Percentiles rank a stretch among this genome's conserved stretches.
Evolutionary conservation across 2,113 vertebrate species (phyloP).

Genomic region (Pituophis catenifer): DNA sequence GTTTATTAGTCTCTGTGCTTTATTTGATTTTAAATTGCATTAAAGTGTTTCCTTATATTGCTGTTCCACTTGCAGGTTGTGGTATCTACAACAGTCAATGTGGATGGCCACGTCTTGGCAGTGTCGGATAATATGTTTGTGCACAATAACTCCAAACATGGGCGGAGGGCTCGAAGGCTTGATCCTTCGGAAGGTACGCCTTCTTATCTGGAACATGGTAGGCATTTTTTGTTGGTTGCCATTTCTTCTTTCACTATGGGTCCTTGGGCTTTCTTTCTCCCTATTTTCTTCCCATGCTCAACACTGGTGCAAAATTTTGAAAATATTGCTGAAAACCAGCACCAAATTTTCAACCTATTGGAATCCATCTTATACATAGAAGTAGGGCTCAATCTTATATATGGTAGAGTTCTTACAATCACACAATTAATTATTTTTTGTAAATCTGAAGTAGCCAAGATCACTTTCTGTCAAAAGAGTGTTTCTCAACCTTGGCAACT

Average conservation of each 20-base stretch:
- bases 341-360: conserved; percentile 1
- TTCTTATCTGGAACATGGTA: conserved; percentile 92
- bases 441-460: not conserved
- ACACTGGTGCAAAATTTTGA: not conserved
- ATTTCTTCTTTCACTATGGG: conserved; percentile 70
- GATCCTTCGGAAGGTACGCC: conserved; percentile 94
- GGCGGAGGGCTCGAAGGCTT: conserved; percentile 86
- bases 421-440: not conserved
- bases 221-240: conserved; percentile 80
- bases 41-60: conserved; percentile 60
- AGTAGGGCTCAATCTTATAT: not conserved
- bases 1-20: conserved; percentile 67
- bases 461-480: not conserved
- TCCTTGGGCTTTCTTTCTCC: conserved; percentile 54
- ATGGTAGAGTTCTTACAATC: not conserved
- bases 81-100: conserved; percentile 94
- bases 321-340: conserved; percentile 2
- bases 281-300: conserved; percentile 38
- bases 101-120: conserved; percentile 94
- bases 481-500: not conserved
- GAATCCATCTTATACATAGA: not conserved
- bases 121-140: conserved; percentile 99
- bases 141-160: conserved; percentile 97
- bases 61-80: conserved; percentile 82
- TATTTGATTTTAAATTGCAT: conserved; percentile 51